Conservation (phyloP, 2,797 vertebrate species). For the Diplodus puntazzo region DNA sequence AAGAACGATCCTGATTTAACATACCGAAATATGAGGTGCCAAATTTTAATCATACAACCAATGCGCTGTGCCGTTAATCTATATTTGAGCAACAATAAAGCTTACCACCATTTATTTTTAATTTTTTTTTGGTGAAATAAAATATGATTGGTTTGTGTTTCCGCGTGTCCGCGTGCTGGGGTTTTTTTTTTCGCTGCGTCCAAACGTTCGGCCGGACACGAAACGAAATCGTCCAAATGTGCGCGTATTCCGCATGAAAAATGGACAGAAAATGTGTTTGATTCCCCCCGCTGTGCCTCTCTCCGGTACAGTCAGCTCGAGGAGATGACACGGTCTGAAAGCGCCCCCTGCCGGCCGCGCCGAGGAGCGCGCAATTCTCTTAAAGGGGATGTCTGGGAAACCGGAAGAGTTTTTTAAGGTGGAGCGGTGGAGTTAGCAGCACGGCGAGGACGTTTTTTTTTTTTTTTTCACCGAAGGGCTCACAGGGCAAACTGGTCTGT, state of each 20-base stretch:
- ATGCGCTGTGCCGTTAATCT: neutral
- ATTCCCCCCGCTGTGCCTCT: slow-evolving; percentile 59
- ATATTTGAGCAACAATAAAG: slow-evolving; percentile 9
- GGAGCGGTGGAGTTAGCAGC: slow-evolving; percentile 72
- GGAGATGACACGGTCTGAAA: slow-evolving; percentile 53
- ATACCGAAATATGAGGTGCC: neutral
- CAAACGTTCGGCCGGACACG: neutral
- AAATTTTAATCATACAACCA: slow-evolving; percentile 7
- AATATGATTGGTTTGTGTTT: neutral
- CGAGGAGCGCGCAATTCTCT: slow-evolving; percentile 31
- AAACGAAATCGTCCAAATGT: slow-evolving; percentile 64
- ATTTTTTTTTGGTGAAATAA: neutral
- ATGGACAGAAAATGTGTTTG: slow-evolving; percentile 62
- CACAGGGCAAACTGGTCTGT: slow-evolving; percentile 32
- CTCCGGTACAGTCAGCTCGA: neutral
- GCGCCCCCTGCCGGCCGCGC: slow-evolving; percentile 52
- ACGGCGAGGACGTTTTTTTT: neutral
- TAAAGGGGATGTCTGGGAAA: slow-evolving; percentile 84
- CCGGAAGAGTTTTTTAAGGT: slow-evolving; percentile 84
- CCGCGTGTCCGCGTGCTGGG: neutral
- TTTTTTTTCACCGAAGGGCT: slow-evolving; percentile 18
- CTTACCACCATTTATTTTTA: neutral
- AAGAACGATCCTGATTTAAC: neutral
- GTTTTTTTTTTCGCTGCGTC: neutral
- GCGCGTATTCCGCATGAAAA: slow-evolving; percentile 52